These are phyloP conservation scores for Drosophila rubida DNA, from an alignment of 2,888 invertebrate species.

Conservation along the genomic window DNA sequence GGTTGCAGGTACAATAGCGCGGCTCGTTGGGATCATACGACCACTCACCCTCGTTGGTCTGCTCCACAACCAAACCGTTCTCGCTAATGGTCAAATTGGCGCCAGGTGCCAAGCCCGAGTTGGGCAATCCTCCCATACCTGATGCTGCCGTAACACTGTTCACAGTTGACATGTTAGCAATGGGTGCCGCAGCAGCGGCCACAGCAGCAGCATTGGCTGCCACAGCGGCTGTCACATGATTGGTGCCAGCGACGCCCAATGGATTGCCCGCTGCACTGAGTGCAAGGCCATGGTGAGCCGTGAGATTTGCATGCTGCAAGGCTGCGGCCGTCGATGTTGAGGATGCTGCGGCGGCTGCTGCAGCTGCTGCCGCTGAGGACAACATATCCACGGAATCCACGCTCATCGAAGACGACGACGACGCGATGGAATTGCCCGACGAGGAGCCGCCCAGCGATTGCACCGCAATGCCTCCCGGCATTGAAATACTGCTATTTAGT, in stretches of 20 bases:
- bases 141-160: conserved; percentile 45
- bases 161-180: conserved; percentile 30
- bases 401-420: conserved; percentile 80
- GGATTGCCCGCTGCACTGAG: conserved; percentile 32
- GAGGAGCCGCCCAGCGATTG: conserved; percentile 58
- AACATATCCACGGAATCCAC: conserved; percentile 78
- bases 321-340: conserved; percentile 34
- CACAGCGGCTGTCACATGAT: conserved; percentile 14
- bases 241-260: conserved; percentile 5
- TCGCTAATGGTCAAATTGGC: conserved; percentile 76
- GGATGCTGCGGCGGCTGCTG: conserved; percentile 33
- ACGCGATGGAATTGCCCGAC: conserved; percentile 81
- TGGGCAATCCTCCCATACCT: conserved; percentile 58
- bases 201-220: conserved; percentile 29
- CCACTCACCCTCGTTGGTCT: conserved; percentile 91
- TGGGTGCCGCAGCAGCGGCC: conserved; percentile 25
- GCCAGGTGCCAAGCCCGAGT: conserved; percentile 70
- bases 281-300: conserved; percentile 29
- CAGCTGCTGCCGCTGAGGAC: conserved; percentile 39
- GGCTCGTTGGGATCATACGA: conserved; percentile 98
- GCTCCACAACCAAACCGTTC: conserved; percentile 83
- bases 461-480: conserved; percentile 49
- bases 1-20: conserved; percentile 97
- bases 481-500: conserved; percentile 55
- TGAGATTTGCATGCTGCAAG: conserved; percentile 42